Conservation (phyloP, 2,888 invertebrate species). For the Trissonchulus sp. region DNA sequence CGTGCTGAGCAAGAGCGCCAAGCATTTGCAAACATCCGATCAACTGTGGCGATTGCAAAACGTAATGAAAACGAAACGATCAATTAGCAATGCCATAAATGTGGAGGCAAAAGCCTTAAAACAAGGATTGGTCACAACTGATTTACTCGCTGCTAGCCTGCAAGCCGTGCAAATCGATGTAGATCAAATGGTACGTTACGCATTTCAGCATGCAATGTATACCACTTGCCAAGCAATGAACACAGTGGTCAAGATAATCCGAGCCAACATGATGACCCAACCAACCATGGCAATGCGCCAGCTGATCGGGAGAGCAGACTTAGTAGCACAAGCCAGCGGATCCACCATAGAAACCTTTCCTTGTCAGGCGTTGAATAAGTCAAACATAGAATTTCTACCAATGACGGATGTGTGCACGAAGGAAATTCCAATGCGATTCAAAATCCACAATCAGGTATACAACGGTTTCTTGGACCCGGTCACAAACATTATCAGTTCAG, state of each 20-base stretch:
- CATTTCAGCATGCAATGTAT: background rate
- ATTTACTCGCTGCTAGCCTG: background rate
- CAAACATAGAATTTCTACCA: background rate
- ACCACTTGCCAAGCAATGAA: background rate
- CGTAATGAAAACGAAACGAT: too few species aligned
- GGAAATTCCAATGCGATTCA: background rate
- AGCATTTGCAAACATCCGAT: too few species aligned
- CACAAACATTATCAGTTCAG: background rate
- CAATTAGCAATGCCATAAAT: too few species aligned
- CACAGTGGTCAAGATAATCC: background rate
- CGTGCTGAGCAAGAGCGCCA: too few species aligned
- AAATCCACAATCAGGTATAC: background rate
- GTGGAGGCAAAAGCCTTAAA: too few species aligned
- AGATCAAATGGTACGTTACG: background rate
- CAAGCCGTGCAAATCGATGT: conserved; percentile 7
- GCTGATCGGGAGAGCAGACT: background rate
- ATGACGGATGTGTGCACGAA: background rate
- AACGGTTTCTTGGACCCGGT: background rate
- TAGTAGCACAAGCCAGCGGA: background rate
- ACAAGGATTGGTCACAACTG: too few species aligned
- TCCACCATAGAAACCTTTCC: background rate
- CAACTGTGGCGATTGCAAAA: too few species aligned
- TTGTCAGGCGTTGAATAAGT: too few species aligned
- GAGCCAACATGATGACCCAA: background rate
- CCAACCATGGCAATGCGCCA: background rate